Base-by-base conservation (phyloP, 2,888 invertebrate genomes). In the Chaitophorus viminalis region DNA sequence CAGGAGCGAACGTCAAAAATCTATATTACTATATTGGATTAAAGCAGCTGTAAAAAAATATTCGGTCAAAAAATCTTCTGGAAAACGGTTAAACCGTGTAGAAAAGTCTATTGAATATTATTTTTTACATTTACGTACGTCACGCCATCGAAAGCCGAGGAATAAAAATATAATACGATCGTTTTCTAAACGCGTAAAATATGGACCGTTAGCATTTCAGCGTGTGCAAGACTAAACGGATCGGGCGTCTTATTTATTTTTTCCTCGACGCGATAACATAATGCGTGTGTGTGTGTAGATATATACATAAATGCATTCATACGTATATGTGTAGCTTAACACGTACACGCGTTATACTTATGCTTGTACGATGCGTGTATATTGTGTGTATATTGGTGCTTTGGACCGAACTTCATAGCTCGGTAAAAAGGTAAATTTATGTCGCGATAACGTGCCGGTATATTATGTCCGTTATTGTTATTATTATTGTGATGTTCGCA, bases 371-470 rank as follows among this genome's bases (percentile, higher is more conserved):
- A 18, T 18, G 21, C 11, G 54, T 25, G 39, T 39, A 39, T 25
- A 9, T 4, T 9, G 46, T 46, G 1, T 11, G 25, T 39, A 75
- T 39, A 39, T 39, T 6, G 70, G n/a, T 9, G 36, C 54, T 74
- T 78, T 76, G 46, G 65, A 65, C 77, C 78, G 70, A 78, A 77
- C 68, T 85, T 85, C 68, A 85, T 76, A 8, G 85, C 46, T 18
- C 85, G 85, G 70, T 78, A 85, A 85, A 84, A 85, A 85, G 85
- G 85, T 84, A 46, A 84, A 68, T 84, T 84, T 84, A 84, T 65
- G 76, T 84, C 76, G 31, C 75, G 84, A 84, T 84, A 84, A 84
- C 77, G 84, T 77, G 52, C 46, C 77, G 46, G 84, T 39, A 72
- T 83, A 72, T 83, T 75, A 75, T 74, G 83, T 54, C 83, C 83